A percentile compares a stretch with the other conserved stretches of the same genome.
These are phyloP conservation scores for Astreopora myriophthalma DNA, from an alignment of 64 coral and sea anemone genomes.

Conservation along the genomic window DNA sequence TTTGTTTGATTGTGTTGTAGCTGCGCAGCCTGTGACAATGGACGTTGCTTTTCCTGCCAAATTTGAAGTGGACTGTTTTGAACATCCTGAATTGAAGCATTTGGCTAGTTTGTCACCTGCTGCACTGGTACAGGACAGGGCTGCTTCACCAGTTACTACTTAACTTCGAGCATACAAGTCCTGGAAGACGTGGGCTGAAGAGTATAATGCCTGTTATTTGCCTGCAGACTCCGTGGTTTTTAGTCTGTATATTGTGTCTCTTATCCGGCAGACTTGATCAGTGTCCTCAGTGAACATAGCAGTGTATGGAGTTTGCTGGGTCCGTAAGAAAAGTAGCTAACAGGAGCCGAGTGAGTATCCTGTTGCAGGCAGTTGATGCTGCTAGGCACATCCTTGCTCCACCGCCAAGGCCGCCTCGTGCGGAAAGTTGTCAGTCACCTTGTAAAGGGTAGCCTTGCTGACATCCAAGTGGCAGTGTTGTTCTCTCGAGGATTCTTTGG, in stretches of 20 bases:
- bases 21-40: too few species aligned
- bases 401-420: neutral
- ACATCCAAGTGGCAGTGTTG: constrained; percentile 25
- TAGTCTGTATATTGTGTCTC: constrained; percentile 40
- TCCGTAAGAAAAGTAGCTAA: constrained; percentile 31
- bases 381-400: constrained; percentile 38
- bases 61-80: constrained; percentile 2
- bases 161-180: neutral
- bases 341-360: constrained; percentile 6
- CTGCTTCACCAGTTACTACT: neutral
- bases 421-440: neutral
- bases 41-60: neutral
- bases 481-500: constrained; percentile 24
- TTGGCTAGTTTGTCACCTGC: neutral
- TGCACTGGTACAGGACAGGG: constrained; percentile 33
- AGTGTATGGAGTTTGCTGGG: constrained; percentile 44
- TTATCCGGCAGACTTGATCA: constrained; percentile 17
- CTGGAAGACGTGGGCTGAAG: constrained; percentile 12
- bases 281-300: constrained; percentile 49
- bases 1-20: too few species aligned
- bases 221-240: constrained; percentile 34
- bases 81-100: neutral
- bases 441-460: constrained; percentile 8
- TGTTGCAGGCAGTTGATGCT: constrained; percentile 30
- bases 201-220: neutral